Percentiles rank a stretch among this genome's conserved stretches.
Evolutionary conservation across 2,888 invertebrate species (phyloP).

Genomic region (Chrysolina oricalcia): DNA sequence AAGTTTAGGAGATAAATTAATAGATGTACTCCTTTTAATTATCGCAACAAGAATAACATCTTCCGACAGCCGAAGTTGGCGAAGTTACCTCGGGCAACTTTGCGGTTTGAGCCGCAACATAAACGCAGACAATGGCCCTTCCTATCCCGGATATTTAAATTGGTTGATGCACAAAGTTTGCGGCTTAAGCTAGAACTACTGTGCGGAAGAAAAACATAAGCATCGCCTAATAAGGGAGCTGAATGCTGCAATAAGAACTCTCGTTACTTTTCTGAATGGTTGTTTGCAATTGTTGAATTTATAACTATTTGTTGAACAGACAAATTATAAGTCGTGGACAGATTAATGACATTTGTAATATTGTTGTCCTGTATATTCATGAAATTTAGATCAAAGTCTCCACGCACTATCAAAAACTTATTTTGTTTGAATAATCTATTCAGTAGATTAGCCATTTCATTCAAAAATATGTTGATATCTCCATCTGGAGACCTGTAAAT

Average conservation of each 20-base stretch:
- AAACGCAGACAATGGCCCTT: not conserved
- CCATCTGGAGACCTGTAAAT: too few relatives aligned
- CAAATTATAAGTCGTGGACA: too few relatives aligned
- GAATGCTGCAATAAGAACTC: not conserved
- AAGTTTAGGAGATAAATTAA: conserved; percentile 7
- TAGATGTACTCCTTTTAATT: conserved; percentile 5
- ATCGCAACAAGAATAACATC: conserved; percentile 4
- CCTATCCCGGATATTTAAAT: not conserved
- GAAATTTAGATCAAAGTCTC: too few relatives aligned
- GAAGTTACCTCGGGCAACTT: conserved; percentile 8
- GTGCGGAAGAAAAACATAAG: not conserved
- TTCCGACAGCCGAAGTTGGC: conserved; percentile 11
- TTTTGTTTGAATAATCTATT: too few relatives aligned
- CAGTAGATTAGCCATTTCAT: too few relatives aligned
- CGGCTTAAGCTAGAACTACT: not conserved
- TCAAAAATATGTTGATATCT: too few relatives aligned
- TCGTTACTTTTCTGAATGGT: conserved; percentile 15
- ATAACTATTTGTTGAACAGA: not conserved
- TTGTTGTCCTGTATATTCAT: too few relatives aligned
- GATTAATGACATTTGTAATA: too few relatives aligned
- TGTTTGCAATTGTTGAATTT: not conserved
- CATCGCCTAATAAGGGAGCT: not conserved
- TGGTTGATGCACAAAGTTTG: not conserved
- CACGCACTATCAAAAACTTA: too few relatives aligned
- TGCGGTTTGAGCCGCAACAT: not conserved